These are phyloP conservation scores for Vannuccia rotundouncinata DNA, from an alignment of 2,888 invertebrate genomes.

Conservation along the genomic window DNA sequence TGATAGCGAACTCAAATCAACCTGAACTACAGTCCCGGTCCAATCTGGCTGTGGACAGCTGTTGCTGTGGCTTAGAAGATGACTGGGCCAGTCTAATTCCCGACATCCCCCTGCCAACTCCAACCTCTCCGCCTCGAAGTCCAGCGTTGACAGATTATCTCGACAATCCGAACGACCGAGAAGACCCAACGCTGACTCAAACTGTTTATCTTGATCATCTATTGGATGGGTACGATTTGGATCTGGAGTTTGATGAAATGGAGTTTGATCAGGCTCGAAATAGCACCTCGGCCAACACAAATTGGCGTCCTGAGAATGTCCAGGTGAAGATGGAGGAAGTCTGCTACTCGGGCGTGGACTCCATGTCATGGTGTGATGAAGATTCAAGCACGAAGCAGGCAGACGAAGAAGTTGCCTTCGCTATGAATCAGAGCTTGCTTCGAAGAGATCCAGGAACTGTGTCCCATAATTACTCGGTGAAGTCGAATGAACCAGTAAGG, in stretches of 20 bases:
- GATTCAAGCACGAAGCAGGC: not conserved
- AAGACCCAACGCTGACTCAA: not conserved
- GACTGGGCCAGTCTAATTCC: slow-evolving; percentile 15
- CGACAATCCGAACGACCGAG: not conserved
- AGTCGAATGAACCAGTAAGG: not conserved
- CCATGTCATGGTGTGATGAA: not conserved
- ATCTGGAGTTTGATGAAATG: slow-evolving; percentile 1
- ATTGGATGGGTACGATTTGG: not conserved
- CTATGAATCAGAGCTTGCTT: not conserved
- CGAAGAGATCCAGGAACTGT: not conserved
- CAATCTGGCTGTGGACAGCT: not conserved
- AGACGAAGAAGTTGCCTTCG: not conserved
- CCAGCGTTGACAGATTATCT: not conserved
- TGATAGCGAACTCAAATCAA: no score
- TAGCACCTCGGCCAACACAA: not conserved
- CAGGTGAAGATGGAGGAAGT: not conserved
- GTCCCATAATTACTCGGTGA: not conserved
- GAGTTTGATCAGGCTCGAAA: not conserved
- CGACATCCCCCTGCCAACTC: slow-evolving; percentile 1
- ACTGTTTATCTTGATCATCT: not conserved
- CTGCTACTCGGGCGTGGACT: no score
- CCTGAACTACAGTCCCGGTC: not conserved
- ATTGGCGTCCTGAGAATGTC: not conserved
- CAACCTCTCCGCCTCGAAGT: not conserved
- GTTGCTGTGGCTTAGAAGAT: not conserved